Evolutionary conservation across 2,888 invertebrate genomes (phyloP).

Genomic region (Drosophila borealis): DNA sequence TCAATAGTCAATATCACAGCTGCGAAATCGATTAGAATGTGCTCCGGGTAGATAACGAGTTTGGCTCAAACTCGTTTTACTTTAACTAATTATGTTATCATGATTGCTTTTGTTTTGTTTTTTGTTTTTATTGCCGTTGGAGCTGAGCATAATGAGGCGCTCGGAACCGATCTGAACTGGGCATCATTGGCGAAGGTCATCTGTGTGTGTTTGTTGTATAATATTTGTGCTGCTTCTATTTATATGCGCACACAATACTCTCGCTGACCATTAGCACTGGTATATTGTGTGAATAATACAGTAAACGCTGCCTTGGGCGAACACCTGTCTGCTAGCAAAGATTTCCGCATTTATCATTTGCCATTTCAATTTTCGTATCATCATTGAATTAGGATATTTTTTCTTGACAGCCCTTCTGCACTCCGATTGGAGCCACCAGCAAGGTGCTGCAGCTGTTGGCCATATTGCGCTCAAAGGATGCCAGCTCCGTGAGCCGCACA

Average conservation of each 20-base stretch:
- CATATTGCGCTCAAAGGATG: conserved; percentile 89
- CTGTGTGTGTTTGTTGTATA: conserved; percentile 45
- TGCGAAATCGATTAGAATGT: conserved; percentile 36
- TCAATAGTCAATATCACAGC: neutral
- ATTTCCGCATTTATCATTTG: neutral
- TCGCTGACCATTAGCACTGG: conserved; percentile 10
- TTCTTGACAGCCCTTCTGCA: conserved; percentile 82
- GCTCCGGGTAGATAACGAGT: conserved; percentile 22
- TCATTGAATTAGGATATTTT: no score
- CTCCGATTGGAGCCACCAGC: conserved; percentile 92
- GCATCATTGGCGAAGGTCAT: conserved; percentile 61
- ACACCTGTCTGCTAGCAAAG: neutral
- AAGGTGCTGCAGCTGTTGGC: conserved; percentile 92
- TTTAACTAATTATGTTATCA: conserved; percentile 39
- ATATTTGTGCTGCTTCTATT: conserved; percentile 66
- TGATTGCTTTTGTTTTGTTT: conserved; percentile 24
- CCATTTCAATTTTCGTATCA: no score
- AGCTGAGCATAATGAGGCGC: conserved; percentile 16
- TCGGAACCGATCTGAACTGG: conserved; percentile 21
- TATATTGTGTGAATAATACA: neutral
- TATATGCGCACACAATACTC: conserved; percentile 36
- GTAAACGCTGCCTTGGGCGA: neutral
- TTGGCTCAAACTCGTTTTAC: conserved; percentile 49
- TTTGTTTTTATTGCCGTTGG: conserved; percentile 4
- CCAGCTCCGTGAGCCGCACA: conserved; percentile 91